phyloP scores from a whole-genome alignment of 2,888 invertebrate species.

The Abscondita cerata region DNA sequence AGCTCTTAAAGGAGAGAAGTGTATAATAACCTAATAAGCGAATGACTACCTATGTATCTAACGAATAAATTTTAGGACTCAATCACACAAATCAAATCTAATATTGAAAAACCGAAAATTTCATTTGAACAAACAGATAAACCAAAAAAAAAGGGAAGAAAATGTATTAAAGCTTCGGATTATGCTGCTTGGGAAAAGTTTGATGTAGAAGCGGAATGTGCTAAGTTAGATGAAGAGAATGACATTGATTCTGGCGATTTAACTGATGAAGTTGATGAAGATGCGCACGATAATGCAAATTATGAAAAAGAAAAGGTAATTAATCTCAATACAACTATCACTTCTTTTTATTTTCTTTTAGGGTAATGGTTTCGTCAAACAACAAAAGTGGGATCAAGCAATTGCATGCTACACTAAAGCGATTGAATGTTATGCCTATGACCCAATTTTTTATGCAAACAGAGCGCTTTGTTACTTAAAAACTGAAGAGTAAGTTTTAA shows the following conservation, averaged over 20 bases:
- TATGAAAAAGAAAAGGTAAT: slow-evolving; percentile 73
- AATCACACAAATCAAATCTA: slow-evolving; percentile 14
- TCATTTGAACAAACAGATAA: slow-evolving; percentile 55
- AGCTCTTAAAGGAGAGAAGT: slow-evolving; percentile 13
- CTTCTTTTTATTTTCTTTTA: slow-evolving; percentile 58
- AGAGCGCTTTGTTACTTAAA: slow-evolving; percentile 87
- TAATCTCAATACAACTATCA: background rate
- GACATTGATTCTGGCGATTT: slow-evolving; percentile 51
- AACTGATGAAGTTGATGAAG: slow-evolving; percentile 64
- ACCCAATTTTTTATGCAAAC: slow-evolving; percentile 86
- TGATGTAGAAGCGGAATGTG: slow-evolving; percentile 76
- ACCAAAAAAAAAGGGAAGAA: slow-evolving; percentile 32
- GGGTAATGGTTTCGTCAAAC: slow-evolving; percentile 84
- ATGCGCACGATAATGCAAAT: slow-evolving; percentile 67
- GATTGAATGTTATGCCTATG: slow-evolving; percentile 78
- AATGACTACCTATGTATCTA: too few species aligned
- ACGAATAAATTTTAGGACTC: slow-evolving; percentile 27
- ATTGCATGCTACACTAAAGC: slow-evolving; percentile 87
- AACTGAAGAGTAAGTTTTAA: slow-evolving; percentile 70
- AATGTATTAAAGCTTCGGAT: slow-evolving; percentile 67
- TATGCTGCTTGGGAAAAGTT: slow-evolving; percentile 81
- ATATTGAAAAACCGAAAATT: slow-evolving; percentile 19
- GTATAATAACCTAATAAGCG: background rate
- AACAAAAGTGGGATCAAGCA: slow-evolving; percentile 84
- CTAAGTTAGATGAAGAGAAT: slow-evolving; percentile 66